Evolutionary conservation across 2,113 vertebrate species (phyloP).

Genomic region (Hucho hucho): DNA sequence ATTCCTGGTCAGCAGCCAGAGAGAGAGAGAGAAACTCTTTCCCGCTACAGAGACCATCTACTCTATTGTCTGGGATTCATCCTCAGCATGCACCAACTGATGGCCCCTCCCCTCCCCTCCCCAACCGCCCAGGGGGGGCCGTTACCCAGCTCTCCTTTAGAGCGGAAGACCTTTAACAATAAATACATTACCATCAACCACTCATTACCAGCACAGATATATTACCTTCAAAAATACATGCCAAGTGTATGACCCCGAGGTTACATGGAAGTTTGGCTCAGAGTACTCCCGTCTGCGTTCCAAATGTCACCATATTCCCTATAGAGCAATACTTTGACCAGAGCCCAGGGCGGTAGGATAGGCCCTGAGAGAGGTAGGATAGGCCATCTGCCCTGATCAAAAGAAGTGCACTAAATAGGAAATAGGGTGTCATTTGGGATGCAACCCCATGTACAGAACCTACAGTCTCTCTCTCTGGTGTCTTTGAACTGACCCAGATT

Average conservation of each 20-base stretch:
- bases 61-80: not conserved
- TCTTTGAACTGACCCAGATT: constrained; percentile 25
- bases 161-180: constrained; percentile 13
- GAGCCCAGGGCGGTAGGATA: not conserved
- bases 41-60: not conserved
- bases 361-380: no score
- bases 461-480: not conserved
- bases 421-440: no score
- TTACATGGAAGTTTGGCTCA: not conserved
- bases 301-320: no score
- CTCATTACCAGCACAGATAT: not conserved
- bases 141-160: not conserved
- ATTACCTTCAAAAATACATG: constrained; percentile 3
- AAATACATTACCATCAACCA: constrained; percentile 24
- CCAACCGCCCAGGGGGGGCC: not conserved
- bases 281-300: not conserved
- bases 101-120: not conserved
- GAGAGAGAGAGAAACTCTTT: not conserved
- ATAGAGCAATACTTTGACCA: no score
- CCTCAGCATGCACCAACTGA: not conserved
- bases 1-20: no score
- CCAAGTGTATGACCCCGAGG: constrained; percentile 1
- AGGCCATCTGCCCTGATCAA: no score
- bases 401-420: no score
- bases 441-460: not conserved